phyloP scores from a whole-genome alignment of 1,140 invertebrate genomes.

The Drosophila watanabei region DNA sequence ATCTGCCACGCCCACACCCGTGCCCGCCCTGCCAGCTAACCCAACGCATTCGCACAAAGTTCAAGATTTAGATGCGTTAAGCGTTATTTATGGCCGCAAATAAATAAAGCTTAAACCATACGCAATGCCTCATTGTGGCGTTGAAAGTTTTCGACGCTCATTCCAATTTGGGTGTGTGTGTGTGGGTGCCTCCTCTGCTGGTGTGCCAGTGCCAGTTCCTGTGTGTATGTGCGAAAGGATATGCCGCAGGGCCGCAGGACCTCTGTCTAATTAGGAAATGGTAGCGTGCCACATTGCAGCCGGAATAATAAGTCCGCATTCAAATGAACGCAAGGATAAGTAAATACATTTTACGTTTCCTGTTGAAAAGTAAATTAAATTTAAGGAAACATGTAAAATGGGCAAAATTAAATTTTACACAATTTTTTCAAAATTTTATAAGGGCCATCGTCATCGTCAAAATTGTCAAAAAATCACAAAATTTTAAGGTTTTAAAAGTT shows the following conservation, averaged over 20 bases:
- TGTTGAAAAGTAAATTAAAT: background rate
- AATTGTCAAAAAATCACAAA: too few relatives aligned
- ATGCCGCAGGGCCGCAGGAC: constrained; percentile 15
- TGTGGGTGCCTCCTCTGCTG: constrained; percentile 1
- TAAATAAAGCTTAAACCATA: constrained; percentile 84
- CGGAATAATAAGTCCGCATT: constrained; percentile 24
- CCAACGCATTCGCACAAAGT: constrained; percentile 78
- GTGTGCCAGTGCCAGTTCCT: background rate
- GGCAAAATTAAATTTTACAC: too few relatives aligned
- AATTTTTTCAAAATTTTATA: too few relatives aligned
- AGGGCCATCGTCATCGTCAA: too few relatives aligned
- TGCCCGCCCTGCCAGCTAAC: constrained; percentile 19
- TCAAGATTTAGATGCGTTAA: constrained; percentile 84
- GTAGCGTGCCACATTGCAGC: constrained; percentile 2
- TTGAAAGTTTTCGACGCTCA: constrained; percentile 83
- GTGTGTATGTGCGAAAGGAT: constrained; percentile 35
- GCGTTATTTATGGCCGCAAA: constrained; percentile 84
- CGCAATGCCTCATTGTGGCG: constrained; percentile 82
- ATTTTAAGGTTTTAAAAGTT: too few relatives aligned
- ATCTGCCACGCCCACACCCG: constrained; percentile 17
- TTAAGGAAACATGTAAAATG: too few relatives aligned
- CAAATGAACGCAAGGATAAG: constrained; percentile 6
- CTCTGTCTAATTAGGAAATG: constrained; percentile 50
- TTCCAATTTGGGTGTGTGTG: constrained; percentile 64
- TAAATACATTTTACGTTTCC: background rate